These are phyloP conservation scores for Sphyrna mokarran DNA, from an alignment of 2,113 vertebrate genomes.

Conservation along the genomic window DNA sequence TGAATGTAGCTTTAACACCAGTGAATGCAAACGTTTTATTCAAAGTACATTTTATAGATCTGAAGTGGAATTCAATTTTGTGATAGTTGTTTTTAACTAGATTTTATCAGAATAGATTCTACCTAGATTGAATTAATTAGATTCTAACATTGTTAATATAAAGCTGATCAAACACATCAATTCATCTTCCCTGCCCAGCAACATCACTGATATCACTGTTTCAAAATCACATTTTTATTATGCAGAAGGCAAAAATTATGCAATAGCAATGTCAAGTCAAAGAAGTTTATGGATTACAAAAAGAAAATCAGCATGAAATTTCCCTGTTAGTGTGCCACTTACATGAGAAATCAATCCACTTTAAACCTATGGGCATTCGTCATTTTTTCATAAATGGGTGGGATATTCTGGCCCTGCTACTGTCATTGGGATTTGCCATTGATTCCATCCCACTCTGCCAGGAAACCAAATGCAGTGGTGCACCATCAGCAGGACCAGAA, in stretches of 20 bases:
- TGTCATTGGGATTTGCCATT: too few relatives aligned
- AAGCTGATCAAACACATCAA: constrained; percentile 1
- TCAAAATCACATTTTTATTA: neutral
- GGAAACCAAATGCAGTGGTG: too few relatives aligned
- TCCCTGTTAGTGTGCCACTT: neutral
- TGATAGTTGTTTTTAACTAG: neutral
- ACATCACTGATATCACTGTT: neutral
- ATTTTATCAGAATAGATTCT: neutral
- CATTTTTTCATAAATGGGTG: neutral
- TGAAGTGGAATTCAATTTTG: neutral
- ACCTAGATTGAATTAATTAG: too few relatives aligned
- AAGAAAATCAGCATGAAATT: neutral
- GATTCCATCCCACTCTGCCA: too few relatives aligned
- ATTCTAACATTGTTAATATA: neutral
- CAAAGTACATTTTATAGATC: neutral
- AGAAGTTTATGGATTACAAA: neutral
- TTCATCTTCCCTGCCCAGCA: neutral
- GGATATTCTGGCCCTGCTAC: too few relatives aligned
- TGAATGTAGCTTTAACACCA: neutral
- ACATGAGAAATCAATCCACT: neutral
- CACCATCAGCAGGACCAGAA: too few relatives aligned
- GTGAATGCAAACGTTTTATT: neutral
- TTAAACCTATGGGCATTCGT: neutral
- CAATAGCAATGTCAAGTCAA: neutral
- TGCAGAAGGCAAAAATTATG: neutral